Evolutionary conservation across 2,113 vertebrate species (phyloP).

Genomic region (Calcarius ornatus): DNA sequence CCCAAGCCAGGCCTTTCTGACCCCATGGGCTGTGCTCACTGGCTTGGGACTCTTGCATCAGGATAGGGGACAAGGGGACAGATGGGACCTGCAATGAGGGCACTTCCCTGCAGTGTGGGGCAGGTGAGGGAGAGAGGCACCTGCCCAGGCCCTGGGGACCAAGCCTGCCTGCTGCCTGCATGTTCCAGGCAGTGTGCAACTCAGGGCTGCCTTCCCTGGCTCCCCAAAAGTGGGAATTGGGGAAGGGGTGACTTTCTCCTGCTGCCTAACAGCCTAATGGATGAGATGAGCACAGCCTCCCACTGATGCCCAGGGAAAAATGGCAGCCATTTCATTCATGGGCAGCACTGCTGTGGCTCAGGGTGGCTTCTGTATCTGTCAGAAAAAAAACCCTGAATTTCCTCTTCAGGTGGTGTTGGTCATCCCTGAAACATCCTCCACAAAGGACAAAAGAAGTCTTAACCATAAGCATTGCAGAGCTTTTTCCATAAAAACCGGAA

Average conservation of each 20-base stretch:
- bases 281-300: background rate
- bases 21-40: background rate
- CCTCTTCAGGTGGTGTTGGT: background rate
- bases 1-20: background rate
- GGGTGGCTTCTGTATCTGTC: background rate
- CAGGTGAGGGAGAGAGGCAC: background rate
- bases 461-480: background rate
- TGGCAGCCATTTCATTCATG: accelerated
- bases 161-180: background rate
- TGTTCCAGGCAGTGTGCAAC: background rate
- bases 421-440: background rate
- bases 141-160: background rate
- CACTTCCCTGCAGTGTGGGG: background rate
- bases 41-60: background rate
- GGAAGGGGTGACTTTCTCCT: background rate
- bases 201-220: background rate
- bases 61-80: background rate
- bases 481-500: background rate
- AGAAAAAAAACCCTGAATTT: background rate
- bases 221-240: accelerated
- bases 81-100: background rate
- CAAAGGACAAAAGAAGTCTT: background rate
- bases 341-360: background rate
- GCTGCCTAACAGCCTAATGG: background rate
- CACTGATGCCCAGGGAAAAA: background rate